These are phyloP conservation scores for Malurus alboscapulatus DNA, from an alignment of 2,113 vertebrate genomes.

Conservation along the genomic window DNA sequence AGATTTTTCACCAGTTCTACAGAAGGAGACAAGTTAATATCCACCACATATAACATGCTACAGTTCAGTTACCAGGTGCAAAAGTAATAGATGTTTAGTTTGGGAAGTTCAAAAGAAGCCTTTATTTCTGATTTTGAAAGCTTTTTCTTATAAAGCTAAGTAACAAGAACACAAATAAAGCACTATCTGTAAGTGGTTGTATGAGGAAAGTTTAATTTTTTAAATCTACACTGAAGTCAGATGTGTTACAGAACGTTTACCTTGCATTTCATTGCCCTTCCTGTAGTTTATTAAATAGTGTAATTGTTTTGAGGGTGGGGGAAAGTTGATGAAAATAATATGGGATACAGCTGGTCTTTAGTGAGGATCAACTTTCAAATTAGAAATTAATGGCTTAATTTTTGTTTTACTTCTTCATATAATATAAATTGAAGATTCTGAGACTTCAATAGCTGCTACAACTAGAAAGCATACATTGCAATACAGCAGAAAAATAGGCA, in stretches of 20 bases:
- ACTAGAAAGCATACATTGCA: neutral
- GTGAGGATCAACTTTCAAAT: neutral
- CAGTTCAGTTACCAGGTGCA: neutral
- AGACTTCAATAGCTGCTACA: neutral
- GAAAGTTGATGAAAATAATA: neutral
- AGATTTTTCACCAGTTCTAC: neutral
- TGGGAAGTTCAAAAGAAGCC: neutral
- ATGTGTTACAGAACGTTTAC: neutral
- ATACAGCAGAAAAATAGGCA: neutral
- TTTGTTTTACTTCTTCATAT: neutral
- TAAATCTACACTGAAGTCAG: neutral
- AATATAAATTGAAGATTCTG: neutral
- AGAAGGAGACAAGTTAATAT: neutral
- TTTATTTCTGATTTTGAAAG: neutral
- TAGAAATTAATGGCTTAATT: neutral
- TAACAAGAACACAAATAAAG: neutral
- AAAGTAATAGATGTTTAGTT: neutral
- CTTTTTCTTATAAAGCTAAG: neutral
- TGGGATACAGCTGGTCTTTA: neutral
- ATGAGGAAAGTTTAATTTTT: neutral
- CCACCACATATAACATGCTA: neutral
- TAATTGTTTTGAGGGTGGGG: neutral
- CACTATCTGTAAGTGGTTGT: neutral
- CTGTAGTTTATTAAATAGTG: neutral
- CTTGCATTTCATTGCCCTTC: neutral